Conservation (phyloP, 1,140 invertebrate species). For the Drosophila setifemur region DNA sequence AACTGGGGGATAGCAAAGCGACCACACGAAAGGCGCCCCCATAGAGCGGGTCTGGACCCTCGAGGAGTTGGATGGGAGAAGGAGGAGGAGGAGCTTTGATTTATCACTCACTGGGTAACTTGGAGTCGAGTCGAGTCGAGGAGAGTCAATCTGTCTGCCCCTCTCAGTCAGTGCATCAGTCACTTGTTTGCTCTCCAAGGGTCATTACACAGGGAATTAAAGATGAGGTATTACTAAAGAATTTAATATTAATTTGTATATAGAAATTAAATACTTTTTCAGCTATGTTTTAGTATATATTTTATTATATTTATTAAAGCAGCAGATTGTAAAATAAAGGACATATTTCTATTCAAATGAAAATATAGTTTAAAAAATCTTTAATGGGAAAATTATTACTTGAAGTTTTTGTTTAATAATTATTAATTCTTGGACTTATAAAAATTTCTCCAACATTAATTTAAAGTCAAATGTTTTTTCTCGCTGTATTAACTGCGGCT, state of each 20-base stretch:
- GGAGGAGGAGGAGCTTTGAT: constrained; percentile 48
- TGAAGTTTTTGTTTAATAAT: too few relatives aligned
- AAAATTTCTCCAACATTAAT: too few relatives aligned
- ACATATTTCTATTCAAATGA: too few relatives aligned
- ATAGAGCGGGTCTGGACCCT: background rate
- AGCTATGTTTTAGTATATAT: too few relatives aligned
- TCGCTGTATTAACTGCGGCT: constrained; percentile 54
- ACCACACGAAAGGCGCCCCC: constrained; percentile 39
- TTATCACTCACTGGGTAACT: constrained; percentile 44
- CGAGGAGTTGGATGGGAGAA: constrained; percentile 40
- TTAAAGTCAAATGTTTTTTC: too few relatives aligned
- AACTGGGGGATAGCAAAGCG: background rate
- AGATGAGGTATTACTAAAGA: background rate
- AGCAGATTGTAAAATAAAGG: too few relatives aligned
- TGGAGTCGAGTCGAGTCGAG: constrained; percentile 8
- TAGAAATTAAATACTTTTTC: background rate
- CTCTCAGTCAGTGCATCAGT: constrained; percentile 22
- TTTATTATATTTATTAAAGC: too few relatives aligned
- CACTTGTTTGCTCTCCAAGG: constrained; percentile 35
- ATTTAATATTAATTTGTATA: background rate
- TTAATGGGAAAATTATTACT: constrained; percentile 13
- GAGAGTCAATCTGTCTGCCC: constrained; percentile 40
- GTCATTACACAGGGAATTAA: background rate
- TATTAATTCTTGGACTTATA: too few relatives aligned
- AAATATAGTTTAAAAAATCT: background rate